These are phyloP conservation scores for Ruditapes philippinarum DNA, from an alignment of 1,140 invertebrate genomes.

Conservation along the genomic window DNA sequence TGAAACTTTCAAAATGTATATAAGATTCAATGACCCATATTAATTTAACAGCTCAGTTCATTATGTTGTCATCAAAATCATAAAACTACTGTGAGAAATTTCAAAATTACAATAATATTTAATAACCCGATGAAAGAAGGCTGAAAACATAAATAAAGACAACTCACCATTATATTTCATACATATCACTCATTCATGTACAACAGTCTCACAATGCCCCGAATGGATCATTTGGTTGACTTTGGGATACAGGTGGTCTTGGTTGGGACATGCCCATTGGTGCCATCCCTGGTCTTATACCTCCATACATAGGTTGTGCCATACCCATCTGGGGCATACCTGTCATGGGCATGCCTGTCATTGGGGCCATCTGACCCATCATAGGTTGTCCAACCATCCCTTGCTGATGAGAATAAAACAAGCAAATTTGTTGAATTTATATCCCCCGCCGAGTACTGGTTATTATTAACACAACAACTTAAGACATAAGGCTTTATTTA, in stretches of 20 bases:
- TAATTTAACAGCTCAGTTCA: no score
- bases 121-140: no score
- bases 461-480: no score
- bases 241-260: constrained; percentile 66
- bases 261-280: constrained; percentile 71
- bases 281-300: constrained; percentile 67
- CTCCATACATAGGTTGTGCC: constrained; percentile 67
- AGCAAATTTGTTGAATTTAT: no score
- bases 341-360: constrained; percentile 54
- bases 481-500: no score
- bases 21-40: no score
- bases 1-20: no score
- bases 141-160: no score
- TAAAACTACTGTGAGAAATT: no score
- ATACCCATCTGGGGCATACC: constrained; percentile 63
- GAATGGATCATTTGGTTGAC: constrained; percentile 78
- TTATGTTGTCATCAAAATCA: no score
- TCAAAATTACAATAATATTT: no score
- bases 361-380: constrained; percentile 52
- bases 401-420: constrained; percentile 44
- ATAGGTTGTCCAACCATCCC: constrained; percentile 45
- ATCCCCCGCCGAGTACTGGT: no score
- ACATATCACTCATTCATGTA: constrained; percentile 25
- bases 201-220: constrained; percentile 78
- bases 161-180: neutral